phyloP scores from a whole-genome alignment of 2,113 vertebrate species.

The Balaeniceps rex region DNA sequence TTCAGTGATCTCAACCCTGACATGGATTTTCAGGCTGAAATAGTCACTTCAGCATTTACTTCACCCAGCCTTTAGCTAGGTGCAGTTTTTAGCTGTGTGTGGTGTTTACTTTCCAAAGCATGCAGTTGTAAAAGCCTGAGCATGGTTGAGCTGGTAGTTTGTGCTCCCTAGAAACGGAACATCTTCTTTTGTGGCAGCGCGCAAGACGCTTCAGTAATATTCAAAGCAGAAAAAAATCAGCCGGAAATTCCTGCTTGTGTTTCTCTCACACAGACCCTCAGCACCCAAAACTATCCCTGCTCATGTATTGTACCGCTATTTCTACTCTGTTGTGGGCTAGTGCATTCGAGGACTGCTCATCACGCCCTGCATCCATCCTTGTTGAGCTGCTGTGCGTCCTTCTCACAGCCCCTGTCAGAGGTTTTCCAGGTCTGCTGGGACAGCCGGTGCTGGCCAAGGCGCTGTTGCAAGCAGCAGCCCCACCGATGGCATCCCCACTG shows the following conservation, averaged over 20 bases:
- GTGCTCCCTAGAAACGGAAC: neutral
- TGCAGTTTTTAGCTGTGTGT: neutral
- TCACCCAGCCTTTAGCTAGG: neutral
- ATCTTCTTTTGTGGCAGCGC: neutral
- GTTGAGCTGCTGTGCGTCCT: neutral
- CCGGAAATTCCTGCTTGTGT: neutral
- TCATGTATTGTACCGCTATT: neutral
- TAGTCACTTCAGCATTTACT: neutral
- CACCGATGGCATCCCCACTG: accelerated
- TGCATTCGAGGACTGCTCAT: neutral
- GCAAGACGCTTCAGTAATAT: neutral
- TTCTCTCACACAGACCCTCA: neutral
- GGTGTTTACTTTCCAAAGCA: neutral
- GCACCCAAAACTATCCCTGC: neutral
- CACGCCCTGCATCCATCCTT: neutral
- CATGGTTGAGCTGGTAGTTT: neutral
- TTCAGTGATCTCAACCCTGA: neutral
- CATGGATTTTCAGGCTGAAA: neutral
- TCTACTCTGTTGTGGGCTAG: neutral
- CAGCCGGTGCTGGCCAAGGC: neutral
- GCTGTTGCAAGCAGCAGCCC: neutral
- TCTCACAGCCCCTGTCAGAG: neutral
- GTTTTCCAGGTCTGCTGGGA: neutral
- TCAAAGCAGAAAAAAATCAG: neutral
- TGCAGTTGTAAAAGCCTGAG: neutral